Conservation (phyloP, 2,797 vertebrate genomes). For the Cheirogaleus major region DNA sequence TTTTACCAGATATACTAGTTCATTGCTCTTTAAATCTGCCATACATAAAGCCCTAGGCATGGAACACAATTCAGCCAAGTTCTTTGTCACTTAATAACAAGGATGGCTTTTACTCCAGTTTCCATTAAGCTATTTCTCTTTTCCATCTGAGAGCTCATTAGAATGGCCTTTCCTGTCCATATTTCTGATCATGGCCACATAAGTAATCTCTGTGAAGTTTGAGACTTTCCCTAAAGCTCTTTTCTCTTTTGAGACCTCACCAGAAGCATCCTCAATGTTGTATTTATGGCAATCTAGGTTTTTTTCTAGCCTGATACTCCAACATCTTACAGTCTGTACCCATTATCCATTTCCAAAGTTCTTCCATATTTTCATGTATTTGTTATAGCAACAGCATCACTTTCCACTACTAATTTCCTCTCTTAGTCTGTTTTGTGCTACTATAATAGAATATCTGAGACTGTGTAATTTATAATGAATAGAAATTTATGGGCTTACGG, state of each 20-base stretch:
- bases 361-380: background rate
- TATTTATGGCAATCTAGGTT: background rate
- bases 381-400: background rate
- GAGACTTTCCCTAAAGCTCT: background rate
- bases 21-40: background rate
- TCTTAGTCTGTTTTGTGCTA: background rate
- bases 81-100: background rate
- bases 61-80: background rate
- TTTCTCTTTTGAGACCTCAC: background rate
- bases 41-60: background rate
- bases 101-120: background rate
- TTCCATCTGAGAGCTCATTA: background rate
- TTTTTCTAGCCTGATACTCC: background rate
- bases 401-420: background rate
- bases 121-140: background rate
- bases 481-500: background rate
- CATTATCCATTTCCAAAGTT: background rate
- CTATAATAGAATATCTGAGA: background rate
- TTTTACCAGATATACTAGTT: background rate
- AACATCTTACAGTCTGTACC: background rate
- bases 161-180: background rate
- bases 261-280: background rate
- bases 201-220: background rate
- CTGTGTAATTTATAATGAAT: background rate
- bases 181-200: background rate